These are phyloP conservation scores for Emydoidea blandingii DNA, from an alignment of 2,797 vertebrate genomes.

Conservation along the genomic window DNA sequence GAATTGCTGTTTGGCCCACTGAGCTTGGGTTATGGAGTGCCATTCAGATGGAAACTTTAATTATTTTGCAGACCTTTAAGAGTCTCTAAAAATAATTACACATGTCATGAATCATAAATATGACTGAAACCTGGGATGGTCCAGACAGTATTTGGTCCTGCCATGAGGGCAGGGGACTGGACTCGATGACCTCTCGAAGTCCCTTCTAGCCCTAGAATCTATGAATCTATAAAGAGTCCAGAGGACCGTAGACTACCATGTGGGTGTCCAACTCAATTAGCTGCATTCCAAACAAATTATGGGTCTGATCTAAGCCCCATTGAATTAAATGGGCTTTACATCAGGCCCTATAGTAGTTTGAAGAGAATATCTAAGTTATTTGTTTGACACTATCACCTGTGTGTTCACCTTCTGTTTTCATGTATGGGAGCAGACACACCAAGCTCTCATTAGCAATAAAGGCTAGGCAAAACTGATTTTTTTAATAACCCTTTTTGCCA, in stretches of 20 bases:
- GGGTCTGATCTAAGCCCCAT: background rate
- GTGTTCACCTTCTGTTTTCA: background rate
- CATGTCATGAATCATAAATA: background rate
- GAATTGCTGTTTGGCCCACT: background rate
- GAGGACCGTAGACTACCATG: rapidly evolving
- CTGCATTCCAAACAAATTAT: background rate
- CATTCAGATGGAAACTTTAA: background rate
- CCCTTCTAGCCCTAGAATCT: too few relatives aligned
- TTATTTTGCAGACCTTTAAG: background rate
- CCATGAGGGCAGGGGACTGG: too few relatives aligned
- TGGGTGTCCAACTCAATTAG: background rate
- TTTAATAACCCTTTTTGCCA: background rate
- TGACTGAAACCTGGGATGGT: background rate
- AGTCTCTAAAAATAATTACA: background rate
- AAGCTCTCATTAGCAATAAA: background rate
- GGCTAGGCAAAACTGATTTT: background rate
- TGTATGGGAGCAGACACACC: background rate
- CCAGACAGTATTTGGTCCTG: too few relatives aligned
- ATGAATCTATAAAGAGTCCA: background rate
- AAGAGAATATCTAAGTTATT: background rate
- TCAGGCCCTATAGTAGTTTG: background rate
- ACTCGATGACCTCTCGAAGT: too few relatives aligned
- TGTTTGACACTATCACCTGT: background rate
- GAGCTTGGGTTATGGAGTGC: background rate
- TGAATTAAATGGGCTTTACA: background rate